phyloP scores from a whole-genome alignment of 2,113 vertebrate genomes.

The Neofelis nebulosa region DNA sequence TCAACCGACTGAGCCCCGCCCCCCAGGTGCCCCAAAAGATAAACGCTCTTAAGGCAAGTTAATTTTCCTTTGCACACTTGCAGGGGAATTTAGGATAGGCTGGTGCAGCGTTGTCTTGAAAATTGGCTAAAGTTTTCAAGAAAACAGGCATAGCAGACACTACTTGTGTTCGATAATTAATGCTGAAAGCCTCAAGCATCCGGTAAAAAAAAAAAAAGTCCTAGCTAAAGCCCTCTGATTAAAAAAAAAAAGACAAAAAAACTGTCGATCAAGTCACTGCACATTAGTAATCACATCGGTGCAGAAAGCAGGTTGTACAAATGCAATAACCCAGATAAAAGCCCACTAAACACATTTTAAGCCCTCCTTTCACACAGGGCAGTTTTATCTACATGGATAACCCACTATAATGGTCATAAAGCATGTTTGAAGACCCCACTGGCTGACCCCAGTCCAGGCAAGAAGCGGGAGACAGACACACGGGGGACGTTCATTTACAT shows the following conservation, averaged over 20 bases:
- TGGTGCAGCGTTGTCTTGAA: neutral
- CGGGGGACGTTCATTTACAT: rapidly evolving
- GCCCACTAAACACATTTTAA: neutral
- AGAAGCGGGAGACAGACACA: rapidly evolving
- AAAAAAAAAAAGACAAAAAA: neutral
- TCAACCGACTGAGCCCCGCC: too few relatives aligned
- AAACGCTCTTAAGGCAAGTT: neutral
- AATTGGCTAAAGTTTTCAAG: neutral
- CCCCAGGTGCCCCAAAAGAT: neutral
- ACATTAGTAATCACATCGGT: neutral
- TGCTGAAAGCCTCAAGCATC: neutral
- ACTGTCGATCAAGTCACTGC: neutral
- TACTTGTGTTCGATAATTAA: neutral
- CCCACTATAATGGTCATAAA: neutral
- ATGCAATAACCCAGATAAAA: neutral
- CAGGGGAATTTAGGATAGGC: neutral
- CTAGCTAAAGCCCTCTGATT: neutral
- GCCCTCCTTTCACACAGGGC: neutral
- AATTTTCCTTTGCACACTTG: neutral
- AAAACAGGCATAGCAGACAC: neutral
- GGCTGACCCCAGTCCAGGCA: neutral
- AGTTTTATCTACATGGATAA: neutral
- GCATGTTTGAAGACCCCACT: neutral
- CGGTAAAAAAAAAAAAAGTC: neutral
- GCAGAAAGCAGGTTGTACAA: neutral